These are phyloP conservation scores for Chloropsis cyanopogon DNA, from an alignment of 2,113 vertebrate species.

Conservation along the genomic window DNA sequence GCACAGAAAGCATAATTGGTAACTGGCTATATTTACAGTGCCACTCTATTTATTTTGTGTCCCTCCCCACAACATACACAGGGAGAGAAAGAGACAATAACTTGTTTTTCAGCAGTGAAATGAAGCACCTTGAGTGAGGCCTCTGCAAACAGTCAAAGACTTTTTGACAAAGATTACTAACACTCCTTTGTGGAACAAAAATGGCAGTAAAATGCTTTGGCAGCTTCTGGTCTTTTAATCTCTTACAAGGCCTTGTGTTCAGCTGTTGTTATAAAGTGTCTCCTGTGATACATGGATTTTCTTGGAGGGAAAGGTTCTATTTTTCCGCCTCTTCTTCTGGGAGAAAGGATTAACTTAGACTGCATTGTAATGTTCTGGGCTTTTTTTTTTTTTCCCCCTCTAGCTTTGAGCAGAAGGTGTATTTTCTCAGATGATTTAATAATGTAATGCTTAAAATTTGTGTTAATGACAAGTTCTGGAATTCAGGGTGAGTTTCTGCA, in stretches of 20 bases:
- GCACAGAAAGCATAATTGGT: not conserved
- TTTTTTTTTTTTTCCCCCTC: not conserved
- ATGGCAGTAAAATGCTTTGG: not conserved
- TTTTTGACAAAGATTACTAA: not conserved
- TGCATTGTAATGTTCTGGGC: rapidly evolving
- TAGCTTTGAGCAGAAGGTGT: not conserved
- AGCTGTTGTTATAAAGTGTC: not conserved
- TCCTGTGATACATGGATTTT: not conserved
- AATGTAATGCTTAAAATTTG: not conserved
- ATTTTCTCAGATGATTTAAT: not conserved
- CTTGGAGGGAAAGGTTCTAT: not conserved
- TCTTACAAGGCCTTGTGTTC: not conserved
- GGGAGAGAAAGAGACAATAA: not conserved
- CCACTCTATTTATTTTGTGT: rapidly evolving
- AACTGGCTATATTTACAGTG: not conserved
- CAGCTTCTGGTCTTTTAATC: not conserved
- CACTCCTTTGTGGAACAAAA: not conserved
- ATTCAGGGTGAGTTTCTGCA: not conserved
- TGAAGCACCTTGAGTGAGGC: not conserved
- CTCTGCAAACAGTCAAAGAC: not conserved
- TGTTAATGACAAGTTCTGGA: not conserved
- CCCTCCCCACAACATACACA: rapidly evolving
- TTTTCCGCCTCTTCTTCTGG: not conserved
- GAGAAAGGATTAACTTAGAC: not conserved
- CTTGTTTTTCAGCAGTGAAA: not conserved